These are phyloP conservation scores for Pollenia griseotomentosa DNA, from an alignment of 2,888 invertebrate species.

Conservation along the genomic window DNA sequence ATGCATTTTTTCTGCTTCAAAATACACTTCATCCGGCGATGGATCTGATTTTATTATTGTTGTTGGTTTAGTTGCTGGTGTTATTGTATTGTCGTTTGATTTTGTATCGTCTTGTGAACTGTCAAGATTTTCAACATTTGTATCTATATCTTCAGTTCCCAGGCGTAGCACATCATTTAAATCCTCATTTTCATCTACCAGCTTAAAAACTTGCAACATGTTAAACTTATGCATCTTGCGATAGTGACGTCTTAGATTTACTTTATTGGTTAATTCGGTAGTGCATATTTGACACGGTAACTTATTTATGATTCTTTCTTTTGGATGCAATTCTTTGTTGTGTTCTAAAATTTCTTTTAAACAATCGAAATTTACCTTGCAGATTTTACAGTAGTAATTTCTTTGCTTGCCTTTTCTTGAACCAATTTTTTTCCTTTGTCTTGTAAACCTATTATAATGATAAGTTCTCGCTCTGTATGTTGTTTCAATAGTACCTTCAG, in stretches of 20 bases:
- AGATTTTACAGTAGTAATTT: slow-evolving; percentile 49
- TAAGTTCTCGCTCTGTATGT: neutral
- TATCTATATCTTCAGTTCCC: slow-evolving; percentile 16
- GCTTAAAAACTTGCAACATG: slow-evolving; percentile 33
- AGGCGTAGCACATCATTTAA: slow-evolving; percentile 36
- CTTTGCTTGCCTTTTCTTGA: neutral
- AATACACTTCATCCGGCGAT: slow-evolving; percentile 5
- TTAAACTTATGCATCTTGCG: slow-evolving; percentile 42
- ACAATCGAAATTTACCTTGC: slow-evolving; percentile 32
- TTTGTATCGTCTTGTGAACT: neutral
- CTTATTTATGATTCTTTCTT: neutral
- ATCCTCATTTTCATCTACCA: slow-evolving; percentile 38
- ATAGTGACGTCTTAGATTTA: slow-evolving; percentile 46
- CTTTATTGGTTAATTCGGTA: slow-evolving; percentile 1
- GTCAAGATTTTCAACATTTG: neutral
- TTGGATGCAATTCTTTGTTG: slow-evolving; percentile 42
- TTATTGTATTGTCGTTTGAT: neutral
- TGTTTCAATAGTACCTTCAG: slow-evolving; percentile 17
- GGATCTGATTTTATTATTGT: slow-evolving; percentile 37
- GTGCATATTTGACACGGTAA: slow-evolving; percentile 39
- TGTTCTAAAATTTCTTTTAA: slow-evolving; percentile 45
- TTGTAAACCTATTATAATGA: slow-evolving; percentile 20
- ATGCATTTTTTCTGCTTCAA: slow-evolving; percentile 39
- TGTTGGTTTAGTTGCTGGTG: neutral
- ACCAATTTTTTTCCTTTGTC: neutral